Evolutionary conservation across 2,888 invertebrate species (phyloP).

Genomic region (Acrobeloides nanus): DNA sequence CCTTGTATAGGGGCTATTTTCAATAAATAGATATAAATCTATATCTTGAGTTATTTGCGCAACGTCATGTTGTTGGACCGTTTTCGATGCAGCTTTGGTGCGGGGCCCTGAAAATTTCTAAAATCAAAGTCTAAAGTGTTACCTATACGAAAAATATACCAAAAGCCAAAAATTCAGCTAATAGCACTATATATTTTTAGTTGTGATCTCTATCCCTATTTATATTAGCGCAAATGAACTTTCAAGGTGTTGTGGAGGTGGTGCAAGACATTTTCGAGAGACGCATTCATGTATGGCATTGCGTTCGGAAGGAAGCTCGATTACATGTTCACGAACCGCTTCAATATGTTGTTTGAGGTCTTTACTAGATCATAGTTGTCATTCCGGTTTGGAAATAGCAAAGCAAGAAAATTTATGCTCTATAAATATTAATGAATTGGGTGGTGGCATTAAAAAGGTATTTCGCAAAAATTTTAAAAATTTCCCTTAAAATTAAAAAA

Average conservation of each 20-base stretch:
- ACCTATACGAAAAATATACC: too few species aligned
- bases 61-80: too few species aligned
- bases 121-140: too few species aligned
- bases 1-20: too few species aligned
- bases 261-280: conserved; percentile 43
- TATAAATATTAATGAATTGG: conserved; percentile 33
- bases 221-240: conserved; percentile 36
- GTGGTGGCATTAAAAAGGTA: conserved; percentile 45
- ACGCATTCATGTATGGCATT: conserved; percentile 36
- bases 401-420: conserved; percentile 14
- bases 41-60: too few species aligned
- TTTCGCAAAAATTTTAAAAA: neutral
- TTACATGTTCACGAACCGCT: conserved; percentile 42
- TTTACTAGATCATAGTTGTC: conserved; percentile 45
- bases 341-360: conserved; percentile 51
- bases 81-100: too few species aligned
- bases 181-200: too few species aligned
- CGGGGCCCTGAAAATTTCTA: too few species aligned
- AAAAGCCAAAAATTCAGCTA: too few species aligned
- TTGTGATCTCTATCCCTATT: too few species aligned
- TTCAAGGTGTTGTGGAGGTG: conserved; percentile 50
- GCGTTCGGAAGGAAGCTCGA: conserved; percentile 38
- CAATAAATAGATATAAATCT: too few species aligned
- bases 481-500: neutral
- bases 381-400: conserved; percentile 16